phyloP scores from a whole-genome alignment of 2,888 invertebrate species.

The Trachelus tabidus region DNA sequence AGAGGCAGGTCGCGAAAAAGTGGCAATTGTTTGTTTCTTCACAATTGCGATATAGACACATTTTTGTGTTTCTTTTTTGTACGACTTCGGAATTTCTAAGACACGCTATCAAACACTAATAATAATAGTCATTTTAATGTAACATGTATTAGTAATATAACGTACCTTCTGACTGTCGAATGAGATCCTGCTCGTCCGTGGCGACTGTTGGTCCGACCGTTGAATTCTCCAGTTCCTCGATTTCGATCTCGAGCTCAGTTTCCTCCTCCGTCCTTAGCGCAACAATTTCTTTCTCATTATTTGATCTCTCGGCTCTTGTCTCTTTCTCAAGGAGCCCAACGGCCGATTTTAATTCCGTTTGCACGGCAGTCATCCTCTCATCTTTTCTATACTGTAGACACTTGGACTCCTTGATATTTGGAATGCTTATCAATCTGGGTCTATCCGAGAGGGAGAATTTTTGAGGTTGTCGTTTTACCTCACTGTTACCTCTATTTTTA shows the following conservation, averaged over 20 bases:
- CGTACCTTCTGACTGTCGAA: slow-evolving; percentile 55
- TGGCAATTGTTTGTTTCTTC: too few species aligned
- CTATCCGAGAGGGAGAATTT: slow-evolving; percentile 15
- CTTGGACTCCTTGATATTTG: slow-evolving; percentile 57
- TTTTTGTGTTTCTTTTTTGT: too few species aligned
- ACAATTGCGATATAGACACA: too few species aligned
- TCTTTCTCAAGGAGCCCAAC: neutral
- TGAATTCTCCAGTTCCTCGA: slow-evolving; percentile 43
- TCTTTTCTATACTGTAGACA: neutral
- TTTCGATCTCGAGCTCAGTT: slow-evolving; percentile 46
- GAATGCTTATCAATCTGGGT: slow-evolving; percentile 60
- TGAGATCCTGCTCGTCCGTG: slow-evolving; percentile 54
- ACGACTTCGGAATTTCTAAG: too few species aligned
- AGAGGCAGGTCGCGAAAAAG: too few species aligned
- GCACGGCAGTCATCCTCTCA: slow-evolving; percentile 41
- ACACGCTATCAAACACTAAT: too few species aligned
- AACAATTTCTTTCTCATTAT: neutral
- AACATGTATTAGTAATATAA: neutral
- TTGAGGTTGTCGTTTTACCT: neutral
- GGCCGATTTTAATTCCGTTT: slow-evolving; percentile 22
- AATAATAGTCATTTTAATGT: too few species aligned
- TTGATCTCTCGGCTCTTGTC: neutral
- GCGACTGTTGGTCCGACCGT: slow-evolving; percentile 36
- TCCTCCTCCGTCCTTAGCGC: slow-evolving; percentile 35
- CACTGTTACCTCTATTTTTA: slow-evolving; percentile 26